Evolutionary conservation across 2,797 vertebrate species (phyloP).

Genomic region (Podargus strigoides): DNA sequence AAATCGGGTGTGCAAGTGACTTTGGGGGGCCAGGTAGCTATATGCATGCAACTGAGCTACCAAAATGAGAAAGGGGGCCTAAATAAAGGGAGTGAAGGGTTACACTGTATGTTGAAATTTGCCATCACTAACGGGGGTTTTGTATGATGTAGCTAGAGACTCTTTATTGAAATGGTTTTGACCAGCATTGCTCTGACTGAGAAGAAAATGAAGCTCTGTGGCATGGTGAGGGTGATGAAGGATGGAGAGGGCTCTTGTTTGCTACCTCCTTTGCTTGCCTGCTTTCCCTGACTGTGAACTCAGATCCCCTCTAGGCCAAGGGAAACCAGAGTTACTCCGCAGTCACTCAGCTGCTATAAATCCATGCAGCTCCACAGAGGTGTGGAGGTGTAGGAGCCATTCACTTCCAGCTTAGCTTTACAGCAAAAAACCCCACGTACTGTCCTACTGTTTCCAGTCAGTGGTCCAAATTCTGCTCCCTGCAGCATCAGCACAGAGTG

Average conservation of each 20-base stretch:
- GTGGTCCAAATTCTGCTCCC: not conserved
- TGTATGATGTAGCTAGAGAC: not conserved
- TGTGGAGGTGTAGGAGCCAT: rapidly evolving
- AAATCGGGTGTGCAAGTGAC: not conserved
- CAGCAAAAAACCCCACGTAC: rapidly evolving
- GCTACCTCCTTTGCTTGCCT: not conserved
- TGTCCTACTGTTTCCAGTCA: not conserved
- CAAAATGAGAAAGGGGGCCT: not conserved
- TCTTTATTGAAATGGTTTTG: not conserved
- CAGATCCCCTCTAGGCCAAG: not conserved
- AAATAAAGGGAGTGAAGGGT: not conserved
- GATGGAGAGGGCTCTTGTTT: not conserved
- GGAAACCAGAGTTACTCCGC: not conserved
- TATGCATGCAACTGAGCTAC: not conserved
- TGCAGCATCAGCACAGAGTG: not conserved
- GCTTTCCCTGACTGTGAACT: not conserved
- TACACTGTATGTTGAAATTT: rapidly evolving
- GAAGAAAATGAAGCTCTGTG: not conserved
- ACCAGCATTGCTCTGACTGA: not conserved
- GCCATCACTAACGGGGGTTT: rapidly evolving
- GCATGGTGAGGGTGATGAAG: not conserved
- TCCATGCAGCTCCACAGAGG: rapidly evolving
- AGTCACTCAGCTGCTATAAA: not conserved
- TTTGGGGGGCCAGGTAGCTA: not conserved
- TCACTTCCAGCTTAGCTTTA: not conserved